phyloP scores from a whole-genome alignment of 2,797 vertebrate species.

The Cyprinodon diabolis region DNA sequence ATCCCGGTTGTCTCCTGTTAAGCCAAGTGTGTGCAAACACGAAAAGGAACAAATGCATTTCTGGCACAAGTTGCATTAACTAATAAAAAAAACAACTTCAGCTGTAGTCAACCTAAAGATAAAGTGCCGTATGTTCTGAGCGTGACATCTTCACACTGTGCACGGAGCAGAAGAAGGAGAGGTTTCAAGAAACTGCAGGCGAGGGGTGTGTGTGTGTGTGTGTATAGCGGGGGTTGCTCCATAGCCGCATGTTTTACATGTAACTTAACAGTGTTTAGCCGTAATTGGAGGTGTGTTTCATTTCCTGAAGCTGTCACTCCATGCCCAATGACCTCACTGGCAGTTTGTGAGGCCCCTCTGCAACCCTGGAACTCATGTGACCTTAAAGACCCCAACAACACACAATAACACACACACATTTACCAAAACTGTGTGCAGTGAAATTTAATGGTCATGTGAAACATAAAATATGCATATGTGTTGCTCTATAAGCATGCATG shows the following conservation, averaged over 20 bases:
- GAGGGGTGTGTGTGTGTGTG: not conserved
- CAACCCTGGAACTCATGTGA: constrained; percentile 46
- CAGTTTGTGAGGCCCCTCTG: constrained; percentile 28
- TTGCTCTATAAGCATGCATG: constrained; percentile 26
- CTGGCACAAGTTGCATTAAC: constrained; percentile 1
- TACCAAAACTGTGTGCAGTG: constrained; percentile 13
- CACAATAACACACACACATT: constrained; percentile 51
- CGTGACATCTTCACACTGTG: constrained; percentile 44
- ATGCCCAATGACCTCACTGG: constrained; percentile 62
- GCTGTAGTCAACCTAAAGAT: not conserved
- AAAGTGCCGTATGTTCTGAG: constrained; percentile 32
- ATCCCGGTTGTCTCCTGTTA: constrained; percentile 23
- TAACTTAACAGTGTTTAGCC: constrained; percentile 63
- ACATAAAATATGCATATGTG: constrained; percentile 31
- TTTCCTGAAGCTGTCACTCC: constrained; percentile 74
- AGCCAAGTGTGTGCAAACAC: constrained; percentile 17
- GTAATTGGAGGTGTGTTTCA: constrained; percentile 77
- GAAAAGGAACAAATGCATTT: constrained; percentile 11
- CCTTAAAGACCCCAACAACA: constrained; percentile 50
- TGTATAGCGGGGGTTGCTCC: not conserved
- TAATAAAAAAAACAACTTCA: not conserved
- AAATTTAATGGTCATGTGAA: constrained; percentile 69
- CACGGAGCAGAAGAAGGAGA: constrained; percentile 12
- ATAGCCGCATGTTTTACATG: constrained; percentile 62
- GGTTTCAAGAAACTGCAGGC: constrained; percentile 37